Percentiles rank a stretch among this genome's conserved stretches.
Conservation (phyloP, 2,113 vertebrate genomes). For the Nannospalax galili region DNA sequence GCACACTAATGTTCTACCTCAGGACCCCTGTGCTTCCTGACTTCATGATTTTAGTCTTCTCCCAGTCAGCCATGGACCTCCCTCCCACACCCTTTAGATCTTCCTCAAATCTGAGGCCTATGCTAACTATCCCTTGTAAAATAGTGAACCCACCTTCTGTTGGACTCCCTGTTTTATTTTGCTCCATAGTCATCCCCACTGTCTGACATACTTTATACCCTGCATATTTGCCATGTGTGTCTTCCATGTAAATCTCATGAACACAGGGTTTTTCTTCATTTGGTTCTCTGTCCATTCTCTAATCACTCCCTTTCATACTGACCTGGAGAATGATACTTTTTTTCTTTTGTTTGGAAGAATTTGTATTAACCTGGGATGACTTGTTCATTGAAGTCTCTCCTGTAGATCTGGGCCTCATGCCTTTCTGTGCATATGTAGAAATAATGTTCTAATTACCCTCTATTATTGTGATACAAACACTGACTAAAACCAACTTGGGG, state of each 20-base stretch:
- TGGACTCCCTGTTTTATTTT: neutral
- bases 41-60: no score
- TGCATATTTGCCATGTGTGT: neutral
- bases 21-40: neutral
- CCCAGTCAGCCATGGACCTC: neutral
- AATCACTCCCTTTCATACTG: neutral
- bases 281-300: neutral
- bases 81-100: neutral
- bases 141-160: neutral
- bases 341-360: neutral
- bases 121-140: neutral
- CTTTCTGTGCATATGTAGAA: neutral
- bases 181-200: neutral
- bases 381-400: neutral
- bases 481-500: no score
- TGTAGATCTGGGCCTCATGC: neutral
- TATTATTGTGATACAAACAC: no score
- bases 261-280: neutral
- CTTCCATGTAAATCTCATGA: neutral
- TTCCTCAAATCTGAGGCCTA: rapidly evolving
- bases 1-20: rapidly evolving
- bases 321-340: neutral
- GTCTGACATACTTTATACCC: neutral
- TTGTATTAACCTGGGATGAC: neutral
- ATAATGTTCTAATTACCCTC: neutral